Conservation (phyloP, 2,888 invertebrate species). For the Phyllotreta cruciferae region DNA sequence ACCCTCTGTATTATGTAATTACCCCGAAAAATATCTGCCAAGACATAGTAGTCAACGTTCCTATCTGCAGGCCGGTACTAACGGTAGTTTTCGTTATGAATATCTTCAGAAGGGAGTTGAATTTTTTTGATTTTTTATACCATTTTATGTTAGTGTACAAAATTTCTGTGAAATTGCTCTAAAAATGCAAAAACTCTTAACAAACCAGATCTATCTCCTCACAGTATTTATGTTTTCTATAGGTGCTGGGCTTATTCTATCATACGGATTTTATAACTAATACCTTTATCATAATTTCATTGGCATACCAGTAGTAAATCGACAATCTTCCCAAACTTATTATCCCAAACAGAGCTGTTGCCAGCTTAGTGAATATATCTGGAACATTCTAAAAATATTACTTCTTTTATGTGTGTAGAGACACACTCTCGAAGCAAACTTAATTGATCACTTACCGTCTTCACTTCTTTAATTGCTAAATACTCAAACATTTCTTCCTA, state of each 20-base stretch:
- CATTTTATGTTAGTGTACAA: constrained; percentile 1
- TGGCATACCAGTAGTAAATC: constrained; percentile 18
- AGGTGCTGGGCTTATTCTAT: too few species aligned
- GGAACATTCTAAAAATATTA: constrained; percentile 13
- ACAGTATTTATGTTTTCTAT: too few species aligned
- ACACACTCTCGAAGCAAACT: not conserved
- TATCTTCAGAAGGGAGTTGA: constrained; percentile 5
- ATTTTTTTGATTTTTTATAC: constrained; percentile 7
- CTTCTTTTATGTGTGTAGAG: not conserved
- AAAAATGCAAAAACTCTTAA: constrained; percentile 8
- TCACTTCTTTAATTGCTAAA: too few species aligned
- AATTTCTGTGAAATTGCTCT: constrained; percentile 3
- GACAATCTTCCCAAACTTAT: not conserved
- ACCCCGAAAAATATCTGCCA: constrained; percentile 14
- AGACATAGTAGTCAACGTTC: constrained; percentile 10
- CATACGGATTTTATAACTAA: not conserved
- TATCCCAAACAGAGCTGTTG: not conserved
- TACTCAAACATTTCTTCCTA: too few species aligned
- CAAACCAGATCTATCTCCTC: not conserved
- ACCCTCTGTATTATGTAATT: constrained; percentile 11
- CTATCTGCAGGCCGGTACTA: constrained; percentile 7
- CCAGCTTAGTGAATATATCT: not conserved
- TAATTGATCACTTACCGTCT: too few species aligned
- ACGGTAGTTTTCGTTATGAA: not conserved
- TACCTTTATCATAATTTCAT: constrained; percentile 12